A percentile compares a stretch with the other conserved stretches of the same genome.
These are phyloP conservation scores for Halcyon malimbica DNA, from an alignment of 2,113 vertebrate species.

Conservation along the genomic window DNA sequence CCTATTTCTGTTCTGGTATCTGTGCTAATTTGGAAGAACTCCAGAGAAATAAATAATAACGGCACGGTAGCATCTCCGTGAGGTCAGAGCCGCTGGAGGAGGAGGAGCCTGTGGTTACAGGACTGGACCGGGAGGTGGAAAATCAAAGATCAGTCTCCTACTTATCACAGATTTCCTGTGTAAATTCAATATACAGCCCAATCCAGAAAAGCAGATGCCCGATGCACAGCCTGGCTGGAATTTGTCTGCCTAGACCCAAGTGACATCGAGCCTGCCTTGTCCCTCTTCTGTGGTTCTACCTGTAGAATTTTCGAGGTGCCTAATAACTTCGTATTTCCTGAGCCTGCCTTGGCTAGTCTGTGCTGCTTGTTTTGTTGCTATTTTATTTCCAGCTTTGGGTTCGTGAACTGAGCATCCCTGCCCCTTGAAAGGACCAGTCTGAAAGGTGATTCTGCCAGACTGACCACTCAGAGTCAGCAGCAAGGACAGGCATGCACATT, in stretches of 20 bases:
- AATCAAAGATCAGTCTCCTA: neutral
- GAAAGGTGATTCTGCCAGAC: neutral
- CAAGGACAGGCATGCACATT: neutral
- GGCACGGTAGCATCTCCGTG: fast-evolving
- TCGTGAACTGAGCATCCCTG: neutral
- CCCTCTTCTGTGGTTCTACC: neutral
- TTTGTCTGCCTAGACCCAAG: neutral
- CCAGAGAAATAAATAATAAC: neutral
- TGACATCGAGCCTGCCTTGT: neutral
- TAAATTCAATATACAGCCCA: neutral
- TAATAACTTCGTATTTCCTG: neutral
- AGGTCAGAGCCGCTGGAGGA: neutral
- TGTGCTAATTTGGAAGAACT: neutral
- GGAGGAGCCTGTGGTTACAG: neutral
- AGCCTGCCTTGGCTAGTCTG: neutral
- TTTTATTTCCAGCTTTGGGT: neutral
- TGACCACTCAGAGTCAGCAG: neutral
- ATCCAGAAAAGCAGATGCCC: neutral
- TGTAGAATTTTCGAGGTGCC: neutral
- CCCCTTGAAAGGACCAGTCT: neutral
- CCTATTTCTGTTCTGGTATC: neutral
- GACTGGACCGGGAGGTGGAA: neutral
- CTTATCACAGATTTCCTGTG: neutral
- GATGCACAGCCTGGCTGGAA: neutral
- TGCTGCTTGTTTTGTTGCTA: neutral